A percentile compares a stretch with the other conserved stretches of the same genome.
Conservation (phyloP, 2,888 invertebrate species). For the Sabatieria punctata region DNA sequence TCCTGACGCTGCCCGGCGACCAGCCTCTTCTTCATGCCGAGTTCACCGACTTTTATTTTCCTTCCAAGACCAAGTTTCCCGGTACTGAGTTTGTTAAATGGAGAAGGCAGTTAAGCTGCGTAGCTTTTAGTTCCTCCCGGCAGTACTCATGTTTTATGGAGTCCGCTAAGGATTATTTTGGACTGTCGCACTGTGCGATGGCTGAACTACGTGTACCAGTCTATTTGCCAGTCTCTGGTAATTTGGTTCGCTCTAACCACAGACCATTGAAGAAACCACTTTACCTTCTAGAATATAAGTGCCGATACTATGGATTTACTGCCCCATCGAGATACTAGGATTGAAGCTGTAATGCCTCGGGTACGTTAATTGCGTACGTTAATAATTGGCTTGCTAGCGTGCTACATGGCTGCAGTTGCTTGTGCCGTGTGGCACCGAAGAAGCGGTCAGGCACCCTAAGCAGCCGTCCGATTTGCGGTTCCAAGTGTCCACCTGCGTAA, state of each 20-base stretch:
- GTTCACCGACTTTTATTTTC: conserved; percentile 77
- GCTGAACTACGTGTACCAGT: conserved; percentile 79
- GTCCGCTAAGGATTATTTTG: conserved; percentile 69
- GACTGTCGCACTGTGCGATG: conserved; percentile 75
- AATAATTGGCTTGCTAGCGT: too few relatives aligned
- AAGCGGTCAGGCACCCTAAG: conserved; percentile 62
- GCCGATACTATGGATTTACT: conserved; percentile 19
- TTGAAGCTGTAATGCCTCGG: conserved; percentile 83
- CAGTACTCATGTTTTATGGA: conserved; percentile 72
- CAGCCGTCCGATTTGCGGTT: conserved; percentile 69
- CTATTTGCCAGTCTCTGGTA: conserved; percentile 53
- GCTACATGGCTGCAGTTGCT: too few relatives aligned
- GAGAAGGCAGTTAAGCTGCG: background rate
- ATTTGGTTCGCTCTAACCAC: conserved; percentile 15
- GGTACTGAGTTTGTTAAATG: conserved; percentile 19
- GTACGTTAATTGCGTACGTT: conserved; percentile 42
- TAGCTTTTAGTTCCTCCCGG: conserved; percentile 66
- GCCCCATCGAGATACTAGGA: conserved; percentile 53
- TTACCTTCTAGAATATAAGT: conserved; percentile 12
- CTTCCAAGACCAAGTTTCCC: conserved; percentile 44
- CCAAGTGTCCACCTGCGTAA: conserved; percentile 55
- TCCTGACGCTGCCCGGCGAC: conserved; percentile 68
- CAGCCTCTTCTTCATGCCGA: conserved; percentile 84
- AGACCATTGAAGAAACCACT: conserved; percentile 6
- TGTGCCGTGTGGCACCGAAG: conserved; percentile 54